Conservation (phyloP, 2,113 vertebrate genomes). For the Clupea harengus region DNA sequence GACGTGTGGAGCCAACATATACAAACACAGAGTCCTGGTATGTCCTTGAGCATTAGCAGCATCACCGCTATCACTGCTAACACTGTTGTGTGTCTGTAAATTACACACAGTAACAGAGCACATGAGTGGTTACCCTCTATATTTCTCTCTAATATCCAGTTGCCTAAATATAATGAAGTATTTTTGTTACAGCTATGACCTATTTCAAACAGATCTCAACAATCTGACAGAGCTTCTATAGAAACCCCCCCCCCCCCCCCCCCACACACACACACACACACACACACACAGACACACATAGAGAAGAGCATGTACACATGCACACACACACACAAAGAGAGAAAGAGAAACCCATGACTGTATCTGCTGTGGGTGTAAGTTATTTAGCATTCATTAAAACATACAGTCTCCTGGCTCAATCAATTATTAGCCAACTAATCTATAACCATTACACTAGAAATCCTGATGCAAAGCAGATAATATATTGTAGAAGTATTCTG, state of each 20-base stretch:
- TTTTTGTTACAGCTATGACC: constrained; percentile 3
- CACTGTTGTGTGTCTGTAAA: not conserved
- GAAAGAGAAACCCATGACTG: not conserved
- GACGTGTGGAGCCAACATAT: no score
- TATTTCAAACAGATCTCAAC: not conserved
- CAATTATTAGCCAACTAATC: not conserved
- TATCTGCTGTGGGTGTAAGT: not conserved
- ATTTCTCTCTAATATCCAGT: not conserved
- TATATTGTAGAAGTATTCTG: not conserved
- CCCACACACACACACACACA: not conserved
- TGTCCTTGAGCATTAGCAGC: not conserved
- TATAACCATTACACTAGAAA: not conserved
- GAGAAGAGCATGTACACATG: not conserved
- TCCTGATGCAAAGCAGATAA: not conserved
- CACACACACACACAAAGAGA: not conserved
- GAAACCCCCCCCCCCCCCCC: no score
- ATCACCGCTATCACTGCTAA: not conserved
- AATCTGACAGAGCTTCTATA: not conserved
- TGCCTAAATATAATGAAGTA: not conserved
- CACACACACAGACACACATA: not conserved
- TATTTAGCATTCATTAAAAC: constrained; percentile 12
- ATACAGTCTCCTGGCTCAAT: not conserved
- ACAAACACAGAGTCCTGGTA: not conserved
- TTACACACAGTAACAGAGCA: not conserved
- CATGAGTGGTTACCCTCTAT: not conserved